phyloP scores from a whole-genome alignment of 30 jellyfish, hydroid and myxozoan genomes.

The Nemopilema nomurai region DNA sequence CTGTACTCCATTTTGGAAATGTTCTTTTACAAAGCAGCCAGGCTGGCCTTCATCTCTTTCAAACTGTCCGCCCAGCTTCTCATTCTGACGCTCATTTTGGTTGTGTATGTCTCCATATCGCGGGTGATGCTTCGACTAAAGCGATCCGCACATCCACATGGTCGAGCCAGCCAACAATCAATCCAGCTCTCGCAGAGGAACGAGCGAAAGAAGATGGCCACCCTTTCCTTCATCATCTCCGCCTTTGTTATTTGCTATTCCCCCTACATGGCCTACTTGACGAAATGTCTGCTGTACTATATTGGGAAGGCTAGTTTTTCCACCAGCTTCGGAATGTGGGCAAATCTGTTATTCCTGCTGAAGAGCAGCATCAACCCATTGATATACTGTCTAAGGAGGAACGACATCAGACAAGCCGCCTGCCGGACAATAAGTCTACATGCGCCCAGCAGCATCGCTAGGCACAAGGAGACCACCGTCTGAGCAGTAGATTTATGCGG shows the following conservation, averaged over 20 bases:
- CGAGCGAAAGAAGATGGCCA: not conserved
- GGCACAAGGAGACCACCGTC: not conserved
- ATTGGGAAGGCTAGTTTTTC: not conserved
- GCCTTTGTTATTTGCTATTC: constrained; percentile 2
- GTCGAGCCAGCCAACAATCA: not conserved
- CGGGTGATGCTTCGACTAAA: constrained; percentile 21
- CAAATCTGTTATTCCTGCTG: not conserved
- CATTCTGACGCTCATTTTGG: not conserved
- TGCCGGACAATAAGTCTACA: not conserved
- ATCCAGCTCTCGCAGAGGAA: not conserved
- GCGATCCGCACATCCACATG: not conserved
- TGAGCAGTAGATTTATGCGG: not conserved
- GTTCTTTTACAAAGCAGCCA: not conserved
- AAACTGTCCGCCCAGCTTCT: not conserved
- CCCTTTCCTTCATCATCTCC: not conserved
- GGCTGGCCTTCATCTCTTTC: not conserved
- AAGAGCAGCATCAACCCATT: constrained; percentile 38
- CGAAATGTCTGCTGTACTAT: not conserved
- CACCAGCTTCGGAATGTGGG: constrained; percentile 16
- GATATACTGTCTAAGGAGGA: constrained; percentile 20
- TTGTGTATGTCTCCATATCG: not conserved
- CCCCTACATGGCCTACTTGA: not conserved
- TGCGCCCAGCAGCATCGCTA: not conserved
- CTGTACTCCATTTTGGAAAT: not conserved
- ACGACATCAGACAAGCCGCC: constrained; percentile 24